Evolutionary conservation across 2,888 invertebrate species (phyloP), one percentile per base, ranked within the genome.

Genomic region (Scrobipalpa costella): DNA sequence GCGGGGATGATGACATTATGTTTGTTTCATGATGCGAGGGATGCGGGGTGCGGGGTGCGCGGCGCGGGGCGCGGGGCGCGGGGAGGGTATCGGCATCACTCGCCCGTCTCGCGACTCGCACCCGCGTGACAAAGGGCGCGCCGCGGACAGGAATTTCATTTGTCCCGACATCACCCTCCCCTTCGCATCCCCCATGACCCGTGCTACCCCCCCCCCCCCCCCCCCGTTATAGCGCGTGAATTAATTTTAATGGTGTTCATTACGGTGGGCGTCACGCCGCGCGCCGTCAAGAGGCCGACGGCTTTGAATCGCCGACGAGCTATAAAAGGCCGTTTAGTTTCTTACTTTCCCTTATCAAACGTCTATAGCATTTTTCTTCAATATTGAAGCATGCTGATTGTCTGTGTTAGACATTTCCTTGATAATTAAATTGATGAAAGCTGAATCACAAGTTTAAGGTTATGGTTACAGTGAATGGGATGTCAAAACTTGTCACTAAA

Each of bases 231-330:
- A 71, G 74, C 73, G 83, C 78, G 81, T 85, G 83, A 88, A 90
- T 90, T 89, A 87, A 89, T 89, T 88, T 88, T 89, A 89, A 90
- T 90, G 86, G 85, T 70, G 81, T 83, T 87, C 86, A 90, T 90
- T 89, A 90, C 80, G 73, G 68, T 66, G 66, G 66, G 66, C 27
- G 27, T 27, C 27, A 27, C 27, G 27, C n/a, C 66, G 38, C 63
- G 44, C 50, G 67, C 40, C 67, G 49, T 67, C 61, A 63, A 66
- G 57, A n/a, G 27, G 36, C 55, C 21, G 38, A 47, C 62, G 50
- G 50, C 50, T 52, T 52, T 52, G 11, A 52, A 21, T 13, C 19
- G 50, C 50, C 50, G 44, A 44, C 50, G 15, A 2, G 15, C 17
- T 19, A 49, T 50, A 19, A 50, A 50, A 11, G 50, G 3, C 13